Percentiles rank a stretch among this genome's conserved stretches.
Evolutionary conservation across 2,888 invertebrate species (phyloP).

Genomic region (Drosophila pegasa): DNA sequence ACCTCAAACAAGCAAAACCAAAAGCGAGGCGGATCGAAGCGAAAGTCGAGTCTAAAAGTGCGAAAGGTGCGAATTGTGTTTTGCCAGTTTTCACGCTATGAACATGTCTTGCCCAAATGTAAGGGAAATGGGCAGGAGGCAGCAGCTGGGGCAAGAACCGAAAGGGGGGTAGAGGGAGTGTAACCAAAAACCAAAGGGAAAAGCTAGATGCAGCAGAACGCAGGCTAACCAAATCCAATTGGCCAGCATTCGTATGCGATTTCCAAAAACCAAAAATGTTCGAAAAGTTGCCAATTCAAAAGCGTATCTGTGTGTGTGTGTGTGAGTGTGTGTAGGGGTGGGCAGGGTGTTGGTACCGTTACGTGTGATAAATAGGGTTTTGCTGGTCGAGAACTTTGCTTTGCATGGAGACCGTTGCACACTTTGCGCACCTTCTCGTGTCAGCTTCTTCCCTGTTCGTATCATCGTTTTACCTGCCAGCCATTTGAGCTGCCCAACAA

Average conservation of each 20-base stretch:
- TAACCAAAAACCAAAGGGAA: constrained; percentile 26
- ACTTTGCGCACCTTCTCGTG: constrained; percentile 42
- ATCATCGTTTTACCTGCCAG: constrained; percentile 60
- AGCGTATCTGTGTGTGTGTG: not conserved
- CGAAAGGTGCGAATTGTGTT: constrained; percentile 58
- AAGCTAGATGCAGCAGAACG: constrained; percentile 29
- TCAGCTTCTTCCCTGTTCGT: constrained; percentile 22
- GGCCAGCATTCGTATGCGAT: constrained; percentile 72
- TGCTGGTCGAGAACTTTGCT: constrained; percentile 50
- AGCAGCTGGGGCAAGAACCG: too few species aligned
- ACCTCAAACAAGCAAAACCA: constrained; percentile 2
- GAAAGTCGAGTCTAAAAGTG: constrained; percentile 37
- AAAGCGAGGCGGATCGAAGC: constrained; percentile 7
- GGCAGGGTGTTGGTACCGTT: constrained; percentile 11
- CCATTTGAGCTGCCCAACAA: constrained; percentile 50
- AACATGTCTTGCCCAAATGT: constrained; percentile 29
- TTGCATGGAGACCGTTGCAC: constrained; percentile 41
- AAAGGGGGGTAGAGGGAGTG: not conserved
- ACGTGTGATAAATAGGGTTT: constrained; percentile 77
- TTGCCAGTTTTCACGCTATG: constrained; percentile 41
- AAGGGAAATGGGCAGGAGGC: not conserved
- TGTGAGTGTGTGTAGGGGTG: not conserved
- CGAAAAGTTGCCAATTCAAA: constrained; percentile 35
- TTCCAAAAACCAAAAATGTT: constrained; percentile 65
- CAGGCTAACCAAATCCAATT: constrained; percentile 72